Evolutionary conservation across 2,888 invertebrate genomes (phyloP), one percentile per base, ranked within the genome.

Genomic region (Zaprionus obscuricornis): DNA sequence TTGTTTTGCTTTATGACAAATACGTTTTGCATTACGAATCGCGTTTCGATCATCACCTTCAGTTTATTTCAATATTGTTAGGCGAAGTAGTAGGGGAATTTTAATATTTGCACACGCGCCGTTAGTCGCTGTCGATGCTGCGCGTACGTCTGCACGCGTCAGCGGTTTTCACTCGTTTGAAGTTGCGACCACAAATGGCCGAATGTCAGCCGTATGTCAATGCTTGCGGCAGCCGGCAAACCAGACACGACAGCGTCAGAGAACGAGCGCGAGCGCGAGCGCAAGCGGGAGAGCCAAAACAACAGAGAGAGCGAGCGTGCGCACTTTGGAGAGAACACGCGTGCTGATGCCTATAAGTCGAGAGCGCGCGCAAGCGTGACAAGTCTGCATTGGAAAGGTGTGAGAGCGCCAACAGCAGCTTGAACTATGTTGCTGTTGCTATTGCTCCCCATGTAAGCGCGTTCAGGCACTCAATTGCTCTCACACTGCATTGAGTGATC

Each of bases 71-170:
- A n/a, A n/a, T n/a, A 45, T 31, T 29, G 34, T 11, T 34, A 11
- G 31, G 37, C 10, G 39, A 0, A 33, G 34, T 10, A 20, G 36
- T 7, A 33, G 45, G 36, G 10, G 37, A 33, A 26, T 51, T 47
- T 40, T 18, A 16, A 10, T 10, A 62, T 68, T 59, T 74, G 60
- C 83, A 66, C 78, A 67, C 67, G 67, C 64, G 72, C 34, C 67
- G 63, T 37, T 24, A 33, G 37, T 59, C 56, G 54, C 26, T 37
- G 50, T 74, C 43, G 56, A 47, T 49, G 64, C 71, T 77, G 67
- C 71, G 70, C 74, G 54, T 34, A 78, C 85, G 83, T 78, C 85
- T 83, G 76, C 75, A 85, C 85, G 85, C 85, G 79, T 63, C 79
- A 56, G 68, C 65, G 79, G 75, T 74, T 85, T 58, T 63, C 45